Base-by-base conservation (phyloP, 2,888 invertebrate genomes). In the Phaonia tiefii region DNA sequence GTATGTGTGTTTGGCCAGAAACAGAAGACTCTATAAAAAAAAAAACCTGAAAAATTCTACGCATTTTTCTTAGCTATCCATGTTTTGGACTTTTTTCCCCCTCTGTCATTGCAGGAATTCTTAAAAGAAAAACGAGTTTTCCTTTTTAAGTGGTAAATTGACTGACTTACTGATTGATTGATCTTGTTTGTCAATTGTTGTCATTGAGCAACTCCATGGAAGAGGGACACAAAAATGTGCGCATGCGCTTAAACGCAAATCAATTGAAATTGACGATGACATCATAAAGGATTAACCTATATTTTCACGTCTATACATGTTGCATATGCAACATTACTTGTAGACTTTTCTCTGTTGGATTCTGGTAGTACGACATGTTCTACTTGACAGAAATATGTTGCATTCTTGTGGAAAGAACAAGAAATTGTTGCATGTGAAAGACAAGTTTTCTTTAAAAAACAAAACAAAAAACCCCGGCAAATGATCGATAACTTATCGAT, bases 121-220 rank as follows among this genome's bases (percentile, higher is more conserved):
- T 58, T 31, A 5, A 42, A n/a, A 11, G n/a, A 69, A 80, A 42
- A 78, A 81, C 78, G 20, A 25, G 78, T 81, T 81, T n/a, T 81
- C 81, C 81, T 72, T 73, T 75, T 81, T 72, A 75, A 69, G 78
- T 75, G 81, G 46, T 78, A 81, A 81, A 81, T 78, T 81, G 81
- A 81, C 75, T 81, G 81, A 78, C 72, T 78, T 58, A 75, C 75
- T 75, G 81, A 75, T 81, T 78, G 81, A 78, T 81, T 81, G 81
- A 78, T 75, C 78, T 78, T 78, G 75, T 81, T 81, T 81, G 81
- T 81, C 78, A 78, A 49, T 31, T 31, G 31, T 31, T 81, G 71
- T 58, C 71, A 81, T 75, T 72, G 75, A 42, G 37, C 39, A 31
- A 31, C 31, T 31, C 31, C 8, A 31, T 3, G n/a, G 31, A 8